Percentiles rank a stretch among this genome's conserved stretches.
These are phyloP conservation scores for Arvicola amphibius DNA, from an alignment of 2,797 vertebrate species.

Conservation along the genomic window DNA sequence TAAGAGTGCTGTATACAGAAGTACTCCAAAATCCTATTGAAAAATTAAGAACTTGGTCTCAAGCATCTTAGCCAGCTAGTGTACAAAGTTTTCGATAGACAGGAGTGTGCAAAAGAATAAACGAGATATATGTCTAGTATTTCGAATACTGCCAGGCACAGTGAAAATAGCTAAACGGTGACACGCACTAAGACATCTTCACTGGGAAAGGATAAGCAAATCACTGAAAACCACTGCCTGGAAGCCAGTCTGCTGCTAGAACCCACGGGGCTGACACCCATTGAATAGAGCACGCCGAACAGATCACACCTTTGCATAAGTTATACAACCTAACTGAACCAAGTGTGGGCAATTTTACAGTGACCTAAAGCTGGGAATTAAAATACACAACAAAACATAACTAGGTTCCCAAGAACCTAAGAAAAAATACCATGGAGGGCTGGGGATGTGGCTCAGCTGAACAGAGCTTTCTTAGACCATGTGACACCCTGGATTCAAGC, in stretches of 20 bases:
- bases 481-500: neutral
- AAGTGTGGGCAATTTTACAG: neutral
- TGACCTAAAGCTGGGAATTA: neutral
- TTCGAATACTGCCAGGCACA: slow-evolving; percentile 1
- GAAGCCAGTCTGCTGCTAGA: neutral
- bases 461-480: neutral
- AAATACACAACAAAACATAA: slow-evolving; percentile 24
- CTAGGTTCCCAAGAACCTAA: neutral
- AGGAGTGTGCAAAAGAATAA: neutral
- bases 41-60: neutral
- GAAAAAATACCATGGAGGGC: neutral
- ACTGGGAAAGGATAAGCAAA: slow-evolving; percentile 23
- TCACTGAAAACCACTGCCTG: neutral
- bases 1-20: neutral
- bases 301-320: neutral
- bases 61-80: neutral
- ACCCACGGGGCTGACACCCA: neutral
- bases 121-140: neutral
- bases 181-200: slow-evolving; percentile 9
- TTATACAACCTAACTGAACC: neutral
- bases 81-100: neutral
- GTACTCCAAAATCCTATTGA: neutral
- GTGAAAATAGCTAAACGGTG: neutral
- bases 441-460: neutral
- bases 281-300: neutral